Conservation (phyloP, 1,140 invertebrate species). For the Matsumurasca onukii region DNA sequence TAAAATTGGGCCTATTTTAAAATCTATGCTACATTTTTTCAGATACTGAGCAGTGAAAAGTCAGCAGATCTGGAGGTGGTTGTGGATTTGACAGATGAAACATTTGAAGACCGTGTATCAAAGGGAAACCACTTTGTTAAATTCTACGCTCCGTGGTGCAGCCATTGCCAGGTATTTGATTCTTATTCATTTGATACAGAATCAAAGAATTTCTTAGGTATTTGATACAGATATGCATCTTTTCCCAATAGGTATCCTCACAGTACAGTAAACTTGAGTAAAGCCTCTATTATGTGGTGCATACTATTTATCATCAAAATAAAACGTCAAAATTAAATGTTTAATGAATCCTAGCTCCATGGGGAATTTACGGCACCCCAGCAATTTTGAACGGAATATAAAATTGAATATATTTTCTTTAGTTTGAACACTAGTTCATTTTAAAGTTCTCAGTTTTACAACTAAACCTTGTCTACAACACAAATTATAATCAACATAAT, state of each 20-base stretch:
- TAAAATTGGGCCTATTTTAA: no score
- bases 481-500: no score
- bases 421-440: no score
- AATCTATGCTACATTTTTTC: conserved; percentile 5
- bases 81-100: conserved; percentile 69
- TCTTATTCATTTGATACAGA: not conserved
- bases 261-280: not conserved
- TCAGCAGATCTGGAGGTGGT: conserved; percentile 45
- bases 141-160: conserved; percentile 86
- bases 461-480: no score
- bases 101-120: conserved; percentile 64
- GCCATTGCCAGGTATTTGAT: conserved; percentile 66
- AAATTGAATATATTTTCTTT: no score
- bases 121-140: conserved; percentile 77
- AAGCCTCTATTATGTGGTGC: not conserved
- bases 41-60: not conserved
- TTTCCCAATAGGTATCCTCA: not conserved
- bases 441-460: no score
- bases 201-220: not conserved
- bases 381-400: no score
- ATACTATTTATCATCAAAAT: not conserved
- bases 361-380: no score
- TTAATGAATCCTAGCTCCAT: not conserved
- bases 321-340: not conserved
- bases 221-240: not conserved